Conservation (phyloP, 2,797 vertebrate genomes). For the Pampus argenteus region DNA sequence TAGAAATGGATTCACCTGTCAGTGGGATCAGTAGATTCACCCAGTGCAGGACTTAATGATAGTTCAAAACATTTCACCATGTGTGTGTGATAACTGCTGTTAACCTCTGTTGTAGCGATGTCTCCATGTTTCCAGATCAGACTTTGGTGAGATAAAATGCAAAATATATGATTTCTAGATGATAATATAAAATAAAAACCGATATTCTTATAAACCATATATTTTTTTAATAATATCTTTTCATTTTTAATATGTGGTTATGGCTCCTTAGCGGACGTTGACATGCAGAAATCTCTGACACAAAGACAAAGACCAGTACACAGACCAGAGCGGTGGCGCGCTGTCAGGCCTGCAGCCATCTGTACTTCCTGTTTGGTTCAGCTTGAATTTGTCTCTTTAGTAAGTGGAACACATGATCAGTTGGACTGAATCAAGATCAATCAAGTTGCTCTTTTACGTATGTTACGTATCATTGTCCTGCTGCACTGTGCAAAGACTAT, state of each 20-base stretch:
- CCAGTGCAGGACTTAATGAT: too few species aligned
- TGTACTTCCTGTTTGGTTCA: conserved; percentile 36
- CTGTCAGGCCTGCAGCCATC: conserved; percentile 52
- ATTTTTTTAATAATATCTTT: neutral
- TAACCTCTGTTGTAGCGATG: neutral
- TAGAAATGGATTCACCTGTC: too few species aligned
- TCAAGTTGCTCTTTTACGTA: conserved; percentile 1
- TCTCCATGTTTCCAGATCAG: neutral
- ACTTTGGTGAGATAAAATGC: neutral
- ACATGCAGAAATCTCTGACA: conserved; percentile 13
- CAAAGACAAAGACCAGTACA: neutral
- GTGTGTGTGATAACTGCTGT: neutral
- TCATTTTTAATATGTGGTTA: conserved; percentile 3
- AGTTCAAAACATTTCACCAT: too few species aligned
- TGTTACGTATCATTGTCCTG: neutral
- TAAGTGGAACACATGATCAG: conserved; percentile 12
- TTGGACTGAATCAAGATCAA: neutral
- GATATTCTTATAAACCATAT: neutral
- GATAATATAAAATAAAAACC: too few species aligned
- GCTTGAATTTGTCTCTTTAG: conserved; percentile 28
- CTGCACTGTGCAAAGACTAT: neutral
- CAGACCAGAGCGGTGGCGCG: neutral
- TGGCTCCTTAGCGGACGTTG: conserved; percentile 6
- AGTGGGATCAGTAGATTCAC: too few species aligned
- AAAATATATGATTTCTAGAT: too few species aligned